Evolutionary conservation across 2,888 invertebrate genomes (phyloP).

Genomic region (Euclidia mi): DNA sequence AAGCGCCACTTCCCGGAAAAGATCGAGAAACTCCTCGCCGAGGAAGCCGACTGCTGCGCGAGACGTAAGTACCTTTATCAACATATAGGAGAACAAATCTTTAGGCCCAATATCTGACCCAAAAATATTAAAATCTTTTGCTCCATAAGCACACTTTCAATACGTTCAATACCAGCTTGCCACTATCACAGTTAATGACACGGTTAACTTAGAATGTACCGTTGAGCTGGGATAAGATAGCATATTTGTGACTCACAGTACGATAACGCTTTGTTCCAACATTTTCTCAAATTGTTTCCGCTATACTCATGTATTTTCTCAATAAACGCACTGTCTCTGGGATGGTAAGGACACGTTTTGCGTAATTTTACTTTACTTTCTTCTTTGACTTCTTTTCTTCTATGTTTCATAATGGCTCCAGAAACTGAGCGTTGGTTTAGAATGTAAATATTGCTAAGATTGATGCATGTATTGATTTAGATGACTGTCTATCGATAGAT

Average conservation of each 20-base stretch:
- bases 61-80: slow-evolving; percentile 87
- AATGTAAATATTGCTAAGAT: slow-evolving; percentile 57
- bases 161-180: slow-evolving; percentile 58
- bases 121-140: slow-evolving; percentile 49
- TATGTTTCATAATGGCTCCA: slow-evolving; percentile 75
- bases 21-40: slow-evolving; percentile 95
- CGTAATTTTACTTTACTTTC: slow-evolving; percentile 70
- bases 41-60: slow-evolving; percentile 94
- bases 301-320: slow-evolving; percentile 81
- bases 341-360: slow-evolving; percentile 86
- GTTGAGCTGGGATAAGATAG: slow-evolving; percentile 22
- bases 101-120: slow-evolving; percentile 64
- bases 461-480: slow-evolving; percentile 64
- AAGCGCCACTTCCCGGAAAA: slow-evolving; percentile 96
- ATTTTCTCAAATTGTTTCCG: slow-evolving; percentile 72
- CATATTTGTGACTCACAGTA: slow-evolving; percentile 67
- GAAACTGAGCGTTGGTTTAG: slow-evolving; percentile 64
- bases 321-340: slow-evolving; percentile 81
- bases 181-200: slow-evolving; percentile 58
- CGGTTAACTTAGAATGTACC: slow-evolving; percentile 42
- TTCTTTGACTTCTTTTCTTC: slow-evolving; percentile 55
- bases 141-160: slow-evolving; percentile 58
- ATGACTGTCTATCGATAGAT: slow-evolving; percentile 58
- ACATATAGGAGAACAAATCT: slow-evolving; percentile 72
- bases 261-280: slow-evolving; percentile 69